Evolutionary conservation across 2,888 invertebrate species (phyloP).

Genomic region (Dryocosmus kuriphilus): DNA sequence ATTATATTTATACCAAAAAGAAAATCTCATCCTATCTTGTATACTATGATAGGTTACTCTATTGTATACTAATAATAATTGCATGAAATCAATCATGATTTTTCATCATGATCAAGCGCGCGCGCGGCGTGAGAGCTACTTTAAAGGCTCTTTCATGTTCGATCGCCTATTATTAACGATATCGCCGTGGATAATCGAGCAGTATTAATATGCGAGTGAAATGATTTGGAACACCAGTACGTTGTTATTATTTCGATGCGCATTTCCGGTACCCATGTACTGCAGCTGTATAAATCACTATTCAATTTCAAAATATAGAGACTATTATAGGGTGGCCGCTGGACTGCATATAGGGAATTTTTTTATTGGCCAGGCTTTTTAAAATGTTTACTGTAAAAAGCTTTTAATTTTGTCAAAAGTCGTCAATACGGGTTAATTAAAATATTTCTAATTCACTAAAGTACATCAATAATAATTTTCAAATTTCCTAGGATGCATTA

Average conservation of each 20-base stretch:
- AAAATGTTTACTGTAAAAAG: no score
- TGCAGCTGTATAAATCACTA: no score
- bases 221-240: not conserved
- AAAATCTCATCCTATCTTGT: not conserved
- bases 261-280: not conserved
- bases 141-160: not conserved
- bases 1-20: not conserved
- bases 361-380: no score
- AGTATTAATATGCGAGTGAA: not conserved
- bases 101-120: not conserved
- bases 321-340: no score
- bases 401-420: no score
- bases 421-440: no score
- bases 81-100: not conserved
- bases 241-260: not conserved
- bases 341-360: no score
- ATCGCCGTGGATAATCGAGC: not conserved
- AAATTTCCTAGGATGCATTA: no score
- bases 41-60: not conserved
- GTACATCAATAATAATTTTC: no score
- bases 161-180: not conserved
- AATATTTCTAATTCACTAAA: no score
- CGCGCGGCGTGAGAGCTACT: not conserved
- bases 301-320: not conserved
- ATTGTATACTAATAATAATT: not conserved